These are phyloP conservation scores for Chelonia mydas DNA, from an alignment of 2,797 vertebrate species.

Conservation along the genomic window DNA sequence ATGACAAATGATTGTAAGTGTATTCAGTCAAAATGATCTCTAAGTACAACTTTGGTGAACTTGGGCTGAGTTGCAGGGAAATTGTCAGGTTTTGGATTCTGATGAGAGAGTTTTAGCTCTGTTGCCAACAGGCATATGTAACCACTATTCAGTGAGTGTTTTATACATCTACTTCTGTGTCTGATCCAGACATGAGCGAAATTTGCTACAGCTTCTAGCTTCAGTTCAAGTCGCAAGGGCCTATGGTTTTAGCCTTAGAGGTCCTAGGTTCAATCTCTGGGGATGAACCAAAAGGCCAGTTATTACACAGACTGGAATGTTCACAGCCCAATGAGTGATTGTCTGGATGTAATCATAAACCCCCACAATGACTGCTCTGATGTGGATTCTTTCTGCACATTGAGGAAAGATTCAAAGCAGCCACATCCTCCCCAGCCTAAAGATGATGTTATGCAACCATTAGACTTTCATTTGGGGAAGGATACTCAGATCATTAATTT, in stretches of 20 bases:
- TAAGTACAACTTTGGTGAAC: neutral
- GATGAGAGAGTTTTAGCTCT: neutral
- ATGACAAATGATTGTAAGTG: neutral
- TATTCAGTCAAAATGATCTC: no score
- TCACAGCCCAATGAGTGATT: neutral
- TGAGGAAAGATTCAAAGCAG: constrained; percentile 37
- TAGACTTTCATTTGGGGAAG: neutral
- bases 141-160: neutral
- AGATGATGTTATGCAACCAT: neutral
- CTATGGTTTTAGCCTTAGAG: neutral
- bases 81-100: neutral
- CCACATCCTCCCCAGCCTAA: constrained; percentile 41
- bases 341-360: constrained; percentile 33
- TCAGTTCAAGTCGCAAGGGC: neutral
- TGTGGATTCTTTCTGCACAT: constrained; percentile 58
- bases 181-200: neutral
- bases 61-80: neutral
- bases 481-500: neutral
- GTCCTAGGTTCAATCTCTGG: neutral
- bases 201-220: neutral
- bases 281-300: neutral
- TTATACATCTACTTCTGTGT: neutral
- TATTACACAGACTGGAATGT: constrained; percentile 1
- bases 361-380: constrained; percentile 35
- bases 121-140: neutral